Percentiles rank a stretch among this genome's conserved stretches.
phyloP scores from a whole-genome alignment of 2,797 vertebrate genomes.

The Denticeps clupeoides region DNA sequence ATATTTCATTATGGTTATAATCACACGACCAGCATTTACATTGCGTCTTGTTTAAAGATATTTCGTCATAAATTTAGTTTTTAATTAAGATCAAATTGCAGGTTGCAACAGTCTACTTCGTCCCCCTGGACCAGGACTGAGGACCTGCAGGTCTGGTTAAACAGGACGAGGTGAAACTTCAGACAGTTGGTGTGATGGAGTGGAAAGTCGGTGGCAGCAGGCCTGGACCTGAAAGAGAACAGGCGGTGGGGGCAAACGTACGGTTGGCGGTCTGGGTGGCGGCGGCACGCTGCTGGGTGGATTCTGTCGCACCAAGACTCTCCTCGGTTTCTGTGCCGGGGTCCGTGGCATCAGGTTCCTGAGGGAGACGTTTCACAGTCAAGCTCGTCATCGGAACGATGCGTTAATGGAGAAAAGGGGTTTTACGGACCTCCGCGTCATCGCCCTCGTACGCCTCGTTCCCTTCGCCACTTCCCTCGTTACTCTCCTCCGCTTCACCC shows the following conservation, averaged over 20 bases:
- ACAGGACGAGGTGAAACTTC: too few relatives aligned
- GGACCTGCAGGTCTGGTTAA: too few relatives aligned
- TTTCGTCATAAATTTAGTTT: too few relatives aligned
- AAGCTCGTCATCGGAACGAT: not conserved
- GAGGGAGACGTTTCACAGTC: not conserved
- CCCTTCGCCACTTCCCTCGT: constrained; percentile 79
- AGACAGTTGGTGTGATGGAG: not conserved
- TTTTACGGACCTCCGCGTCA: constrained; percentile 68
- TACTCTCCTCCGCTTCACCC: constrained; percentile 89
- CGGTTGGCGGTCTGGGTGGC: constrained; percentile 80
- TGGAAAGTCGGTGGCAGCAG: not conserved
- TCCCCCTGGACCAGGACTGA: too few relatives aligned
- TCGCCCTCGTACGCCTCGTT: constrained; percentile 86
- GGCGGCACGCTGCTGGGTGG: constrained; percentile 79
- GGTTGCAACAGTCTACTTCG: too few relatives aligned
- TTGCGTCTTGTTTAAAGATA: too few relatives aligned
- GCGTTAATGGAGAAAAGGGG: not conserved
- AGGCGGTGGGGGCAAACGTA: constrained; percentile 16
- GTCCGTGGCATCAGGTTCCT: constrained; percentile 86
- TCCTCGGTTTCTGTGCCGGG: constrained; percentile 92
- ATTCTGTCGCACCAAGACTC: constrained; percentile 81
- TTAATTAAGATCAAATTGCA: too few relatives aligned
- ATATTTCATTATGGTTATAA: too few relatives aligned
- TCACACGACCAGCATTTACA: too few relatives aligned
- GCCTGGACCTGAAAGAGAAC: constrained; percentile 28